These are phyloP conservation scores for Cacoxenus indagator DNA, from an alignment of 2,888 invertebrate species.

Conservation along the genomic window DNA sequence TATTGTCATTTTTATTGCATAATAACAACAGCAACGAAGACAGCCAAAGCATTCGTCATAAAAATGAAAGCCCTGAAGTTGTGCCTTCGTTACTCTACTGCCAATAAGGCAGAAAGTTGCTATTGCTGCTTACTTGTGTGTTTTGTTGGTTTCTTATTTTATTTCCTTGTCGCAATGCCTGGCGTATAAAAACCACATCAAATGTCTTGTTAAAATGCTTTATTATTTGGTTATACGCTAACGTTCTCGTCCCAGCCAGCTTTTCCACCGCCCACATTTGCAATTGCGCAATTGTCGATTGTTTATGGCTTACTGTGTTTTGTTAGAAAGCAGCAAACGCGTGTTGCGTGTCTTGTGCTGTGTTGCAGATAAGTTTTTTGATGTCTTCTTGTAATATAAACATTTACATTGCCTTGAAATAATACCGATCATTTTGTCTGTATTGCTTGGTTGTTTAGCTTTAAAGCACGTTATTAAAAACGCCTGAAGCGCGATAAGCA, in stretches of 20 bases:
- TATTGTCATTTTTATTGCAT: conserved; percentile 34
- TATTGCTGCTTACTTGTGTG: background rate
- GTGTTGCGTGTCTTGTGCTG: background rate
- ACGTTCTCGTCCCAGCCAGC: background rate
- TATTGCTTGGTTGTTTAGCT: background rate
- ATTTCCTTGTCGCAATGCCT: conserved; percentile 60
- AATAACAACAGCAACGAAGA: conserved; percentile 33
- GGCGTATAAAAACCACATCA: conserved; percentile 66
- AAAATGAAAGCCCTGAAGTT: conserved; percentile 59
- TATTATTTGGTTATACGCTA: conserved; percentile 57
- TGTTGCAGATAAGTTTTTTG: conserved; percentile 37
- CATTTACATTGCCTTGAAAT: conserved; percentile 32
- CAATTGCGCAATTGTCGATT: conserved; percentile 56
- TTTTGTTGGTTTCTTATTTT: conserved; percentile 48
- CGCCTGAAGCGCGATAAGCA: conserved; percentile 40
- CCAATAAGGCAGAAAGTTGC: background rate
- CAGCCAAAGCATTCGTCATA: conserved; percentile 37
- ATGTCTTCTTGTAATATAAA: conserved; percentile 45
- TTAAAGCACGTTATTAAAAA: conserved; percentile 29
- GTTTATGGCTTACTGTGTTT: conserved; percentile 32
- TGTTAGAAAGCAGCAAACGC: background rate
- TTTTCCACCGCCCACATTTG: conserved; percentile 29
- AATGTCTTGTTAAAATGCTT: conserved; percentile 64
- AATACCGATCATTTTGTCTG: conserved; percentile 22
- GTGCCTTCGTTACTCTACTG: conserved; percentile 29